Conservation (phyloP, 2,888 invertebrate genomes). For the Platypus cylindrus region DNA sequence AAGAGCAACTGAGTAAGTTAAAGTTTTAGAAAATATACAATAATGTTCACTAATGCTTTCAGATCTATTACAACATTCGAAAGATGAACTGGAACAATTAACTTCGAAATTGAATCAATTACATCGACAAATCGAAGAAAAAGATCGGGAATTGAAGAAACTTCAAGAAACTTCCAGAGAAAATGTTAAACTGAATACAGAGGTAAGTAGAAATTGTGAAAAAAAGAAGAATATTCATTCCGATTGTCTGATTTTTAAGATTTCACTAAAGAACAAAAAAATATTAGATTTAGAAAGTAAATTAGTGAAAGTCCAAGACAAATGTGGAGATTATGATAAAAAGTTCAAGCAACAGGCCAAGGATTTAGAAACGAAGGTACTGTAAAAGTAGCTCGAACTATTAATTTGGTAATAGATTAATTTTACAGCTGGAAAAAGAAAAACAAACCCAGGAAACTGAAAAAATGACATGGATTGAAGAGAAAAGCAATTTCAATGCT, state of each 20-base stretch:
- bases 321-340: slow-evolving; percentile 46
- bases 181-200: too few relatives aligned
- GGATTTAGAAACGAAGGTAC: slow-evolving; percentile 50
- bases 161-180: too few relatives aligned
- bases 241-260: slow-evolving; percentile 2
- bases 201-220: too few relatives aligned
- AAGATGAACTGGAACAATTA: too few relatives aligned
- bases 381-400: background rate
- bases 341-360: slow-evolving; percentile 45
- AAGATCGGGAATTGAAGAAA: too few relatives aligned
- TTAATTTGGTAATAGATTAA: background rate
- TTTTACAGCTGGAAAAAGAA: slow-evolving; percentile 29
- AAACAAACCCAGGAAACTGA: slow-evolving; percentile 33
- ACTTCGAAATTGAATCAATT: too few relatives aligned
- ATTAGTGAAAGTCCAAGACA: slow-evolving; percentile 54
- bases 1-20: slow-evolving; percentile 24
- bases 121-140: too few relatives aligned
- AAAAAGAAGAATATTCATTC: slow-evolving; percentile 2
- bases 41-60: too few relatives aligned
- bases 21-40: background rate
- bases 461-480: slow-evolving; percentile 39
- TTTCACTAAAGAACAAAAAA: slow-evolving; percentile 40
- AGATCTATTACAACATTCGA: too few relatives aligned
- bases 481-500: slow-evolving; percentile 36
- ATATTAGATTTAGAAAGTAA: slow-evolving; percentile 52